Evolutionary conservation across 1,140 invertebrate genomes (phyloP).

Genomic region (Orchestia grillus): DNA sequence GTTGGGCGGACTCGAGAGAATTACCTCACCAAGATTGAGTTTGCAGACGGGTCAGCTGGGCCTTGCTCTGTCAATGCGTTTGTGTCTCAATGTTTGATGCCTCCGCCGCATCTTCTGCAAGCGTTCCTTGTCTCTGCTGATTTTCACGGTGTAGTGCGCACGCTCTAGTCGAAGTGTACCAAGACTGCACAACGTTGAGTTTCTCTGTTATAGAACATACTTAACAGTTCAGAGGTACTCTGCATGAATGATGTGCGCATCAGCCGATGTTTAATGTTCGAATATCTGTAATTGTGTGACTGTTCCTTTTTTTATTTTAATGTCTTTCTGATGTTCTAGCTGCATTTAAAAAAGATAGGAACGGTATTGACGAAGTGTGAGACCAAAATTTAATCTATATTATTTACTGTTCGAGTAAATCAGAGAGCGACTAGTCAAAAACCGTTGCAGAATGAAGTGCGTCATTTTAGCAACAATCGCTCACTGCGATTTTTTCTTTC

Average conservation of each 20-base stretch:
- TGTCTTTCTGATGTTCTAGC: not conserved
- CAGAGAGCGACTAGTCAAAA: not conserved
- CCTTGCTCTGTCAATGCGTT: constrained; percentile 39
- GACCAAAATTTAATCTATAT: not conserved
- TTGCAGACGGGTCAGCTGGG: constrained; percentile 42
- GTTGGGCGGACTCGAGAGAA: not conserved
- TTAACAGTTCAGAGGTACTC: not conserved
- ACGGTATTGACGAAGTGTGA: not conserved
- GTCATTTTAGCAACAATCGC: not conserved
- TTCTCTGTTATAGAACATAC: not conserved
- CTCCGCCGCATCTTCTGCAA: not conserved
- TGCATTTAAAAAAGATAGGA: not conserved
- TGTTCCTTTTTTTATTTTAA: not conserved
- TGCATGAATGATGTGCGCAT: not conserved
- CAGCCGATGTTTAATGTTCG: not conserved
- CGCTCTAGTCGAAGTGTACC: not conserved
- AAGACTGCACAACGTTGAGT: not conserved
- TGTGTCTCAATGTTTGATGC: constrained; percentile 35
- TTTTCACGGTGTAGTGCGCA: not conserved
- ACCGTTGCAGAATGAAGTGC: not conserved
- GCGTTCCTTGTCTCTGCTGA: not conserved
- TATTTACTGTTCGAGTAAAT: not conserved
- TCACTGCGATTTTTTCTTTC: not conserved
- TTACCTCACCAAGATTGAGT: constrained; percentile 48
- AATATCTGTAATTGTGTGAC: not conserved